phyloP scores from a whole-genome alignment of 2,797 vertebrate species.

The Iguana delicatissima region DNA sequence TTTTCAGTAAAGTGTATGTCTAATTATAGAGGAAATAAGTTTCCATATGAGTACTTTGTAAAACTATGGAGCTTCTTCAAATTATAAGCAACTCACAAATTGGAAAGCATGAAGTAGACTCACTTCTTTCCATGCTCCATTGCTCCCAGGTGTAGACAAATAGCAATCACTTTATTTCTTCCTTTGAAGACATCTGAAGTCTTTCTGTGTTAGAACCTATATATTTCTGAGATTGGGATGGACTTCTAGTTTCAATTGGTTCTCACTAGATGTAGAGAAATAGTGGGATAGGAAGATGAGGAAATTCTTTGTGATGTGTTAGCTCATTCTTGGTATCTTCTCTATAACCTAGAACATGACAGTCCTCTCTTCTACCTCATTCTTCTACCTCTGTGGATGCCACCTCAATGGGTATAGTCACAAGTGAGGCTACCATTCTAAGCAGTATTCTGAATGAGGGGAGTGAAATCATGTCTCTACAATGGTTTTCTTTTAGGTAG shows the following conservation, averaged over 20 bases:
- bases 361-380: not conserved
- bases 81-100: not conserved
- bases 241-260: not conserved
- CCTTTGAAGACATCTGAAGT: not conserved
- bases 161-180: not conserved
- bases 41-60: not conserved
- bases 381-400: not conserved
- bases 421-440: not conserved
- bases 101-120: not conserved
- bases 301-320: not conserved
- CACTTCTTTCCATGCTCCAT: not conserved
- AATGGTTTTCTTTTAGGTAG: not conserved
- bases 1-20: not conserved
- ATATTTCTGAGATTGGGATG: not conserved
- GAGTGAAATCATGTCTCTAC: not conserved
- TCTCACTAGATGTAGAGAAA: not conserved
- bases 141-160: not conserved
- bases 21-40: not conserved
- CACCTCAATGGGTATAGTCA: not conserved
- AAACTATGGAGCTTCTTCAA: not conserved
- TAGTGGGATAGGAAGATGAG: not conserved
- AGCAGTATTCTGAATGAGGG: not conserved
- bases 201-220: not conserved
- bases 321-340: not conserved
- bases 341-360: not conserved